Base-by-base conservation (phyloP, 2,113 vertebrate genomes). In the Mellivora capensis region DNA sequence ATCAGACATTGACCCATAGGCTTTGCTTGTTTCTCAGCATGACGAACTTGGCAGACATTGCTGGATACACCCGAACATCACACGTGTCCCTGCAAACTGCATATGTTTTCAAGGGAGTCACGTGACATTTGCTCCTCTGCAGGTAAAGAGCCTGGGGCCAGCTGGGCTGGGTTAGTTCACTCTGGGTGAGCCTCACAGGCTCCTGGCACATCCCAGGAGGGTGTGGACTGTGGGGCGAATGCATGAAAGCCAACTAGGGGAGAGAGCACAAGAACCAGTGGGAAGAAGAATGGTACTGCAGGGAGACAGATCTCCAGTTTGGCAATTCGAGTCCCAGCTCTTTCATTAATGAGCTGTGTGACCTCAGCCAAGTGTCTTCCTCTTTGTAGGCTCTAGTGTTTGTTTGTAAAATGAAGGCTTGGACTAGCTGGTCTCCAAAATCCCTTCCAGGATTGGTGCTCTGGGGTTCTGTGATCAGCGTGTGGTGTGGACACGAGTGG, bases 251-350 rank as follows among this genome's bases (percentile, higher is more conserved):
- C 94, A 96, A 59, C 7, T 88, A 64, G 92, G 94, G 84, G 94
- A 90, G 88, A 97, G 89, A 95, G 96, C 93, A 88, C 95, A 74
- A 69, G 90, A 97, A 97, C 92, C 3, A 9, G 96, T 93, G 97
- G 91, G 91, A 87, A 97, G 87, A 83, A 87, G 81, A 80, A 92
- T 94, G 96, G 92, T 49, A 83, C 44, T 67, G 49, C 15, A 37
- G 69, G 72, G 27, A 76, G 81, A 94, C 91, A 88, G 91, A 39
- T 92, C 95, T 64, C 39, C 95, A 42, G 72, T 76, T 89, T 87
- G 87, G 49, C 95, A 96, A 85, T 94, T 87, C 85, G 74, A 18
- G 69, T 71, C 71, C 61, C 57, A 94, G 52, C 80, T 94, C 86
- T 95, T 71, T 86, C 80, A 67, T 94, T 54, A 39, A 95, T 84